Conservation (phyloP, 2,113 vertebrate genomes). For the Gallinago undulata region DNA sequence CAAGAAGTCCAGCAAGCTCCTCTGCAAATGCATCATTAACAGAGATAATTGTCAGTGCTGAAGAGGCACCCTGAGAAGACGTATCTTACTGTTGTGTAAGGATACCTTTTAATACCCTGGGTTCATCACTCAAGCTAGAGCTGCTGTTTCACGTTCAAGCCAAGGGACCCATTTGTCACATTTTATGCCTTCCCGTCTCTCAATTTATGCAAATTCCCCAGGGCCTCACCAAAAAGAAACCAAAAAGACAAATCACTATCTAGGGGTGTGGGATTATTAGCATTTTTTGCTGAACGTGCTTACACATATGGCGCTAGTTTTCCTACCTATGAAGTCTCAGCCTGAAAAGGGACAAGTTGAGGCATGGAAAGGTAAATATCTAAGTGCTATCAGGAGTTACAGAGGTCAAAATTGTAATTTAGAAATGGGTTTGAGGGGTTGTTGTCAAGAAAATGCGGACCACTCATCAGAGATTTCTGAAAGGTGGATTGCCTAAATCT, state of each 20-base stretch:
- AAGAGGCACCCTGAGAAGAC: not conserved
- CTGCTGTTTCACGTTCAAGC: not conserved
- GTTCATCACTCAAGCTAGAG: not conserved
- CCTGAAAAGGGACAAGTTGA: not conserved
- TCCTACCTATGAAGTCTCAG: not conserved
- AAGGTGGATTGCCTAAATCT: not conserved
- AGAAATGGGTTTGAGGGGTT: not conserved
- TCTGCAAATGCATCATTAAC: not conserved
- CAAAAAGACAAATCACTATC: not conserved
- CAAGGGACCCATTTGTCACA: not conserved
- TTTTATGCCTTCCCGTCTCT: not conserved
- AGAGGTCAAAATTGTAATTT: not conserved
- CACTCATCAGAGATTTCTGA: not conserved
- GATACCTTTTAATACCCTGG: not conserved
- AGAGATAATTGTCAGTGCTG: not conserved
- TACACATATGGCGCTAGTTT: not conserved
- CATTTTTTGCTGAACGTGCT: not conserved
- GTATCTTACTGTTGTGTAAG: not conserved
- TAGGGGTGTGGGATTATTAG: not conserved
- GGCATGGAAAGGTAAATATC: not conserved
- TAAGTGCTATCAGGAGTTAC: not conserved
- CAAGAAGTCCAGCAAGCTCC: not conserved
- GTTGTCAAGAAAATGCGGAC: not conserved
- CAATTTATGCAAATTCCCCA: not conserved
- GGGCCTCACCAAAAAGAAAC: not conserved